Evolutionary conservation across 2,888 invertebrate genomes (phyloP).

Genomic region (Serripes groenlandicus): DNA sequence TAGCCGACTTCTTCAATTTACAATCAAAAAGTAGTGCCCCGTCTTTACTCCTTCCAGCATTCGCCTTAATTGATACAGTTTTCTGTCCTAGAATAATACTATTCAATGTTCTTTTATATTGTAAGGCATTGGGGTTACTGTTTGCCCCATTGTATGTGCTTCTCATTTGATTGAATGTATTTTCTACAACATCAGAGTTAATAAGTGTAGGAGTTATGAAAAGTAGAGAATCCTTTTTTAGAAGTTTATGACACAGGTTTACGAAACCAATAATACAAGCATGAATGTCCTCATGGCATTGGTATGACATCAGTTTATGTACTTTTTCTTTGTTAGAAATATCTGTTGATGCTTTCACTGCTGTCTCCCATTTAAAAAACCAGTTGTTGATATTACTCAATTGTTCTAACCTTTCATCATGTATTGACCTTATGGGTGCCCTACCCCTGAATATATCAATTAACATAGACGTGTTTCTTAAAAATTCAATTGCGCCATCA

Average conservation of each 20-base stretch:
- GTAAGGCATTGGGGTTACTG: conserved; percentile 57
- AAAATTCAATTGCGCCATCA: conserved; percentile 46
- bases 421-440: conserved; percentile 21
- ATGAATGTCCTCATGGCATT: conserved; percentile 60
- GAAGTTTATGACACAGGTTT: conserved; percentile 37
- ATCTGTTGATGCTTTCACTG: too few species aligned
- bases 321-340: too few species aligned
- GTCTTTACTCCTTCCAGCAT: conserved; percentile 52
- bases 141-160: conserved; percentile 64
- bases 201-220: conserved; percentile 50
- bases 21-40: conserved; percentile 35
- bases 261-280: conserved; percentile 56
- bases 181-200: conserved; percentile 66
- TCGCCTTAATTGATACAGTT: conserved; percentile 53
- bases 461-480: conserved; percentile 33
- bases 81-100: conserved; percentile 56
- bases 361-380: conserved; percentile 21
- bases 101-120: conserved; percentile 49
- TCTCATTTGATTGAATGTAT: conserved; percentile 60
- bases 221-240: not conserved
- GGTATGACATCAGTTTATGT: conserved; percentile 45
- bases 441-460: conserved; percentile 34
- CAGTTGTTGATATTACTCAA: conserved; percentile 22
- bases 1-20: too few species aligned
- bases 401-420: conserved; percentile 35